phyloP scores from a whole-genome alignment of 2,888 invertebrate species.

The Nemotelus nigrinus region DNA sequence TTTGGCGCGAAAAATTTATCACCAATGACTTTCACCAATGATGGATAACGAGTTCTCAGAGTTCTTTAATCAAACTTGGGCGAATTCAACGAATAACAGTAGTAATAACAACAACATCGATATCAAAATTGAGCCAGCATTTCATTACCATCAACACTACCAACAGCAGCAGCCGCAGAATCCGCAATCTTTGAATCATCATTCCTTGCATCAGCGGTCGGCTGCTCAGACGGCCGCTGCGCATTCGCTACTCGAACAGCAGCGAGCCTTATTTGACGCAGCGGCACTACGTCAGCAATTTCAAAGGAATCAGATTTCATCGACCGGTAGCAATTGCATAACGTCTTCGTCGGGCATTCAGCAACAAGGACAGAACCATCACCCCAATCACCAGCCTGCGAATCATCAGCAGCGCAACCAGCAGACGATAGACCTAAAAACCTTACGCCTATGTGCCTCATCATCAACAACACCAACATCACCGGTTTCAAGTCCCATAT shows the following conservation, averaged over 20 bases:
- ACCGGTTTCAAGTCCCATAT: slow-evolving; percentile 54
- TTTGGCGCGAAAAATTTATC: slow-evolving; percentile 20
- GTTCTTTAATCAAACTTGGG: slow-evolving; percentile 56
- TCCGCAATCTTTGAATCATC: slow-evolving; percentile 14
- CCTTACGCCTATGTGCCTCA: slow-evolving; percentile 53
- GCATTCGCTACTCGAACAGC: slow-evolving; percentile 43
- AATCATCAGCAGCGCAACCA: slow-evolving; percentile 47
- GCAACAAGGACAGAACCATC: slow-evolving; percentile 47
- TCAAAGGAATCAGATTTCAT: slow-evolving; percentile 38
- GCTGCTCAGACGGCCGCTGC: slow-evolving; percentile 22
- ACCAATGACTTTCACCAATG: slow-evolving; percentile 37
- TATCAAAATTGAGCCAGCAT: slow-evolving; percentile 54
- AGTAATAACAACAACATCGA: slow-evolving; percentile 50
- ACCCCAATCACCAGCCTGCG: slow-evolving; percentile 45
- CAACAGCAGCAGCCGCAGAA: slow-evolving; percentile 43
- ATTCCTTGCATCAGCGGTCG: slow-evolving; percentile 35
- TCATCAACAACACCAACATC: slow-evolving; percentile 55
- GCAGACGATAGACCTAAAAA: slow-evolving; percentile 53
- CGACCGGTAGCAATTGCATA: slow-evolving; percentile 48
- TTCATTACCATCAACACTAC: slow-evolving; percentile 48
- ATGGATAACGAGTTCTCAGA: slow-evolving; percentile 57
- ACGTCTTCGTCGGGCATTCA: slow-evolving; percentile 46
- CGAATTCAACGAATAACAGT: slow-evolving; percentile 47
- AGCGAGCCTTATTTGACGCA: slow-evolving; percentile 48
- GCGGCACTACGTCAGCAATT: slow-evolving; percentile 48